Percentiles rank a stretch among this genome's conserved stretches.
Conservation (phyloP, 2,888 invertebrate genomes). For the Mythimna pallens region DNA sequence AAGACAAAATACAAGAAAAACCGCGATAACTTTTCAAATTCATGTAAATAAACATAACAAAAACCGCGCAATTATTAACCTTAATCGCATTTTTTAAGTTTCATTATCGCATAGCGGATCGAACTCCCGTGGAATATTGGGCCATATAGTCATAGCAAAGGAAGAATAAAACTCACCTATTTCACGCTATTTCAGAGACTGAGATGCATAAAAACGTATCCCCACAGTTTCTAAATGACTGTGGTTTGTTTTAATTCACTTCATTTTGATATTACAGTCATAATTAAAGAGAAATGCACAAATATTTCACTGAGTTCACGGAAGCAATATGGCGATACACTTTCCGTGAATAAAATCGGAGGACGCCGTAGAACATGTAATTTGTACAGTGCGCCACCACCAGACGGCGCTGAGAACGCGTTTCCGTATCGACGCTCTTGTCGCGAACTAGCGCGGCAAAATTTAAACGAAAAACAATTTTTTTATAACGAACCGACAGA, state of each 20-base stretch:
- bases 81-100: conserved; percentile 91
- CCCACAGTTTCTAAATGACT: conserved; percentile 74
- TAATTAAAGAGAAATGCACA: conserved; percentile 88
- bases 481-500: neutral
- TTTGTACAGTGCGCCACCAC: conserved; percentile 89
- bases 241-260: conserved; percentile 85
- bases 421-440: conserved; percentile 87
- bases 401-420: conserved; percentile 76
- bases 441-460: conserved; percentile 68
- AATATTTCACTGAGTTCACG: conserved; percentile 89
- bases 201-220: conserved; percentile 79
- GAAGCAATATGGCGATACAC: conserved; percentile 91
- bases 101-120: conserved; percentile 91
- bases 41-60: conserved; percentile 91
- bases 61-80: conserved; percentile 91
- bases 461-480: conserved; percentile 46
- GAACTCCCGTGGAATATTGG: conserved; percentile 91
- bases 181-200: conserved; percentile 77
- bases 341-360: conserved; percentile 90
- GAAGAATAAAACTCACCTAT: conserved; percentile 90
- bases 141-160: conserved; percentile 91
- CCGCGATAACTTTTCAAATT: conserved; percentile 90
- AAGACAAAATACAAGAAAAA: conserved; percentile 83
- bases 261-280: conserved; percentile 89
- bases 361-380: conserved; percentile 90